Conservation (phyloP, 2,888 invertebrate genomes). For the Seira sanloemensis region DNA sequence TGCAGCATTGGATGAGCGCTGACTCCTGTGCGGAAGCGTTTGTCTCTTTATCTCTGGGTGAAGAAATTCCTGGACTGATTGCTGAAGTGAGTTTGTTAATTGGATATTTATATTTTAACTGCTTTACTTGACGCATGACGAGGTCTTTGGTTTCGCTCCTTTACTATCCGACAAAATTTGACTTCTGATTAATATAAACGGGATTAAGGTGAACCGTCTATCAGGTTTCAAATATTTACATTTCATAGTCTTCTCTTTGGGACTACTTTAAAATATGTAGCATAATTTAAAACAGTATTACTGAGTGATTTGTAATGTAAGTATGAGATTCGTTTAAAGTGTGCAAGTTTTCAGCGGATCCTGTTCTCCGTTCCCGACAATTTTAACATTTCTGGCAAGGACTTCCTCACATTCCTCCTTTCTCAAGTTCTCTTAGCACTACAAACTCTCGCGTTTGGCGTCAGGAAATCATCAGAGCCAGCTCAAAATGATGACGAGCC, state of each 20-base stretch:
- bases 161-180: too few relatives aligned
- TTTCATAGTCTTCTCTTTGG: too few relatives aligned
- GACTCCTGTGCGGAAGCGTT: constrained; percentile 69
- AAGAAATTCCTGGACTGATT: constrained; percentile 61
- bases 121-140: background rate
- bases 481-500: background rate
- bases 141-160: too few relatives aligned
- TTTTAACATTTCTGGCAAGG: constrained; percentile 61
- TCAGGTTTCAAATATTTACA: too few relatives aligned
- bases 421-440: constrained; percentile 56
- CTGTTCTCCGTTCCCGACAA: constrained; percentile 67
- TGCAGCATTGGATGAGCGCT: constrained; percentile 68
- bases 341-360: constrained; percentile 67
- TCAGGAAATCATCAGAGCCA: constrained; percentile 5
- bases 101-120: background rate
- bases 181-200: too few relatives aligned
- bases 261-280: background rate
- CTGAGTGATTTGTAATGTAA: background rate
- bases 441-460: constrained; percentile 44
- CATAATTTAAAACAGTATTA: background rate
- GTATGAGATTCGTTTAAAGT: constrained; percentile 56
- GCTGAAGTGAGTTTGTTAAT: constrained; percentile 64
- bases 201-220: too few relatives aligned
- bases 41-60: constrained; percentile 64
- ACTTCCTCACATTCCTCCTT: constrained; percentile 66